Conservation (phyloP, 2,797 vertebrate genomes). For the Catamblyrhynchus diadema region DNA sequence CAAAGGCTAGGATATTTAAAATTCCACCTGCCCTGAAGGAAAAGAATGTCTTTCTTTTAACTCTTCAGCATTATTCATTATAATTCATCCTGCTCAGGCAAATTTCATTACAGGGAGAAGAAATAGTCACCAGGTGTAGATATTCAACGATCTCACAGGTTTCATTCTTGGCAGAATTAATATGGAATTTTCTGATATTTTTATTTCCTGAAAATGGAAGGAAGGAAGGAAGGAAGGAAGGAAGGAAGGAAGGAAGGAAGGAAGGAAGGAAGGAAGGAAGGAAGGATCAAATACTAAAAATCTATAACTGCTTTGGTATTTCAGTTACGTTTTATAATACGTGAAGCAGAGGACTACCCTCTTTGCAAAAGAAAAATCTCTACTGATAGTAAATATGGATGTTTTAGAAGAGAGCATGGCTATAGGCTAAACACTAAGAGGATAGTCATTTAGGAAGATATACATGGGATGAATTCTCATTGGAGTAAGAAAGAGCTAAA, state of each 20-base stretch:
- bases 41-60: neutral
- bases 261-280: neutral
- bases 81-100: neutral
- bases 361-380: neutral
- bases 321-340: neutral
- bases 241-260: too few relatives aligned
- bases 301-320: neutral
- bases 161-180: neutral
- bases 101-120: neutral
- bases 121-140: neutral
- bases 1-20: neutral
- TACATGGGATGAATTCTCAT: neutral
- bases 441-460: neutral
- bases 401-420: neutral
- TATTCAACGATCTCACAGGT: neutral
- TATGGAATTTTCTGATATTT: neutral
- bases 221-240: neutral
- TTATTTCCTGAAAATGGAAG: neutral
- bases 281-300: neutral
- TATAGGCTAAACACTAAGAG: neutral
- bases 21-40: slow-evolving; percentile 24
- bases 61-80: slow-evolving; percentile 2
- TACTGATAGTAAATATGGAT: neutral
- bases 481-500: neutral
- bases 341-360: neutral